A percentile compares a stretch with the other conserved stretches of the same genome.
Conservation (phyloP, 2,888 invertebrate genomes). For the Phlogophora meticulosa region DNA sequence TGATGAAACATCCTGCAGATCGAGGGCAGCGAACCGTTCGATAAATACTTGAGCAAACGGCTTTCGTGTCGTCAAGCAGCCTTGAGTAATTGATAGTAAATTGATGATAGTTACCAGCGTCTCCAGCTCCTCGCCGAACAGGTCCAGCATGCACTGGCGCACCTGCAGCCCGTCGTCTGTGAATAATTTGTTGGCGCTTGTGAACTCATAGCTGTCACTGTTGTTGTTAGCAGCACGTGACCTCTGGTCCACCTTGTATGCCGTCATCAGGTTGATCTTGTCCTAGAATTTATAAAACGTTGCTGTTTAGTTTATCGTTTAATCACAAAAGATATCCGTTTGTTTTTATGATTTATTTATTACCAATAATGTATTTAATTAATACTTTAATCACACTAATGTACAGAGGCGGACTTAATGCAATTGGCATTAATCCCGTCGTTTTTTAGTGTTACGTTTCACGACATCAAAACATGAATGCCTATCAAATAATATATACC, state of each 20-base stretch:
- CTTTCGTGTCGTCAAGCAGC: background rate
- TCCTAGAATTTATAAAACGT: constrained; percentile 78
- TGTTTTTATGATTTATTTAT: too few relatives aligned
- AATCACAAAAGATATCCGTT: background rate
- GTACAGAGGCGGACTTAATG: too few relatives aligned
- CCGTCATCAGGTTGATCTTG: constrained; percentile 94
- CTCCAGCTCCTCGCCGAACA: constrained; percentile 93
- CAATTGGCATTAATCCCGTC: too few relatives aligned
- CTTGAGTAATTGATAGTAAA: background rate
- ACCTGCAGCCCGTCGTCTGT: constrained; percentile 91
- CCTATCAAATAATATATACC: background rate
- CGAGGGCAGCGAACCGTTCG: background rate
- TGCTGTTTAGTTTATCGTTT: background rate
- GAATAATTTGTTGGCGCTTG: constrained; percentile 95
- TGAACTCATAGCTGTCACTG: constrained; percentile 93
- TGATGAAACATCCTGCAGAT: background rate
- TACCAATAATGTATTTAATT: too few relatives aligned
- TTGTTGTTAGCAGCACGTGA: constrained; percentile 88
- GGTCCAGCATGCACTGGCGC: constrained; percentile 92
- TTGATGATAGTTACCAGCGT: constrained; percentile 77
- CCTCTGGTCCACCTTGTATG: constrained; percentile 94
- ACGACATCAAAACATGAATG: background rate
- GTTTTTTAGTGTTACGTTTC: too few relatives aligned
- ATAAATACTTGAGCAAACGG: background rate
- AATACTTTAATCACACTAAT: too few relatives aligned